Evolutionary conservation across 2,797 vertebrate species (phyloP), one percentile per base, ranked within the genome.

Genomic region (Syngnathus acus): DNA sequence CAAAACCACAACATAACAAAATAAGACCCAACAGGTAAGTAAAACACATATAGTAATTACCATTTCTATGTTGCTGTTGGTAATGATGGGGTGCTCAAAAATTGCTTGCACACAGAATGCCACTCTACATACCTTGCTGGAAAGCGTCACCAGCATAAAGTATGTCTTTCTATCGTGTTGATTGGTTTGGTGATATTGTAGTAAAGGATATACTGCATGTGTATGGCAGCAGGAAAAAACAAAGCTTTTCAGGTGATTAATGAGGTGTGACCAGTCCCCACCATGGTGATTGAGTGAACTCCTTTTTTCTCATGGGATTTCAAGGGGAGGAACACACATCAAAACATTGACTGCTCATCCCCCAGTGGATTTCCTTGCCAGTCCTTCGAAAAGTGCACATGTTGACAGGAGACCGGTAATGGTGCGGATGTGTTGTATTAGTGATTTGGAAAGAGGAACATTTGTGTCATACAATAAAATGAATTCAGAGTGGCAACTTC

Each of bases 371-470:
- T 66, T 70, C 16, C 53, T 62, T 59, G 42, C 66, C 64, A 72
- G 72, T 26, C 60, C 66, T 73, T 68, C 64, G 70, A 65, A 82
- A 82, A 84, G 83, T 76, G 78, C 76, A 78, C 71, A 81, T 79
- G 72, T 76, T 72, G 78, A 82, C 74, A 77, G 58, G 79, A 82
- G 82, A 79, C 74, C 74, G 72, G 73, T 88, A 85, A 85, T 83
- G 83, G 78, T 26, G 42, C 73, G 76, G 78, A 80, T 71, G 72
- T 82, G 78, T 77, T 72, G 68, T 77, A 75, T 69, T 67, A 59
- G 72, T 71, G 79, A 72, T 79, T 76, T 70, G 75, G 61, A 70
- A 79, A 72, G 66, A 60, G 70, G 63, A 73, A 51, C 42, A 69
- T 78, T 70, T 45, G 53, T 64, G 63, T 72, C 63, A 68, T 69